Evolutionary conservation across 2,888 invertebrate species (phyloP).

Genomic region (Metallyticus violacea): DNA sequence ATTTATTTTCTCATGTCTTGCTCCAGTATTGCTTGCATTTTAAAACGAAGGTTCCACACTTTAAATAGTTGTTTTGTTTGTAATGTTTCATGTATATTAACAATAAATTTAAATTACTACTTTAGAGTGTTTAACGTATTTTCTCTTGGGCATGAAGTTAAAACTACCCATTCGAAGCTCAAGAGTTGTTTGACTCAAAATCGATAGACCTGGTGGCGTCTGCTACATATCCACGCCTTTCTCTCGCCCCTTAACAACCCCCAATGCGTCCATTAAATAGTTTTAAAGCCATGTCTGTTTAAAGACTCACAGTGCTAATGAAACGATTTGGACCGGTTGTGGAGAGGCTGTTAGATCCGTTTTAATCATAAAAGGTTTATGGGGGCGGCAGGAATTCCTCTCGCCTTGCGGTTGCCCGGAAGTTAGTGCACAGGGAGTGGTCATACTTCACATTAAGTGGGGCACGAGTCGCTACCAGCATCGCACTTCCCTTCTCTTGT

Average conservation of each 20-base stretch:
- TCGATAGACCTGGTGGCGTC: background rate
- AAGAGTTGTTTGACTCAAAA: background rate
- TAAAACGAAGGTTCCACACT: too few species aligned
- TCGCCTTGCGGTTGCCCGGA: too few species aligned
- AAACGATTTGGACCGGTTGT: background rate
- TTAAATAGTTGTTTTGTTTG: too few species aligned
- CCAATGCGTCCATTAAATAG: background rate
- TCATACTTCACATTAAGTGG: constrained; percentile 6
- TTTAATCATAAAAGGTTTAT: background rate
- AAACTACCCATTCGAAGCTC: too few species aligned
- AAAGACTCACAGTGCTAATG: background rate
- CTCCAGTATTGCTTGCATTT: too few species aligned
- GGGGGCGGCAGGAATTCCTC: background rate
- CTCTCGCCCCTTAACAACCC: background rate
- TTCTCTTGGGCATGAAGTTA: too few species aligned
- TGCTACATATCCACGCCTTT: background rate
- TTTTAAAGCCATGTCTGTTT: background rate
- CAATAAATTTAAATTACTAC: too few species aligned
- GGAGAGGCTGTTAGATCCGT: background rate
- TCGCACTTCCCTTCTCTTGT: background rate
- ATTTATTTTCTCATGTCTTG: too few species aligned
- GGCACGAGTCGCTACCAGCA: background rate
- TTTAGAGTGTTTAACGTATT: too few species aligned
- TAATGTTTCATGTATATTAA: too few species aligned
- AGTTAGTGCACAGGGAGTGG: background rate